Evolutionary conservation across 2,888 invertebrate genomes (phyloP), one percentile per base, ranked within the genome.

Genomic region (Isoperla grammatica): DNA sequence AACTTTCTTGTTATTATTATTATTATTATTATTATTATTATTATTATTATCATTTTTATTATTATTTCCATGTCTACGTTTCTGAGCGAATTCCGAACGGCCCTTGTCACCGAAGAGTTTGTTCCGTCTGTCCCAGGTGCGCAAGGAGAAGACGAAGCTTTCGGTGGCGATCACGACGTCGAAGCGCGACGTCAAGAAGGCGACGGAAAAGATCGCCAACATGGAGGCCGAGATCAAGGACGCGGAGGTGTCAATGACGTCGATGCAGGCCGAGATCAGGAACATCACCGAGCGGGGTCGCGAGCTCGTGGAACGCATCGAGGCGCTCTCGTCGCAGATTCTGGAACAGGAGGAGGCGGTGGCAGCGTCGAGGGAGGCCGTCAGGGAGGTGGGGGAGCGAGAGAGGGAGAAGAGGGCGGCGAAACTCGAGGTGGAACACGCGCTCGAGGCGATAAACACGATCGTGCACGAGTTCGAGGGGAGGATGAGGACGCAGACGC

Each of bases 371-470:
- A 86, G 87, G 65, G 79, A 84, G 59, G 83, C 87, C 68, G 82
- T 89, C 37, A 74, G 77, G 0, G 77, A 76, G 39, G 73, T 89
- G 0, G 81, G 81, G 23, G 77, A 79, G 22, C 77, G 82, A 58
- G 86, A 88, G 69, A 87, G 83, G 63, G 82, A 85, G 60, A 72
- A 85, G 4, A 88, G 88, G 69, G 78, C 83, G 1, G 77, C 84
- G 56, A 82, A 88, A 46, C 77, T 95, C 0, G 90, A 92, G 68
- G 78, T 90, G 0, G 86, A 88, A 61, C 85, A 88, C 65, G 84
- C 86, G 45, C 70, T 90, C 0, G 83, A 80, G 55, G 80, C 80
- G 1, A 76, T 81, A 59, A 78, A 80, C 19, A 82, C 82, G 54
- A 73, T 77, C 15, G 71, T 88, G 15, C 75, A 79, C 1, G 85